phyloP scores from a whole-genome alignment of 2,888 invertebrate genomes.

The Aspidiotus rigidus region DNA sequence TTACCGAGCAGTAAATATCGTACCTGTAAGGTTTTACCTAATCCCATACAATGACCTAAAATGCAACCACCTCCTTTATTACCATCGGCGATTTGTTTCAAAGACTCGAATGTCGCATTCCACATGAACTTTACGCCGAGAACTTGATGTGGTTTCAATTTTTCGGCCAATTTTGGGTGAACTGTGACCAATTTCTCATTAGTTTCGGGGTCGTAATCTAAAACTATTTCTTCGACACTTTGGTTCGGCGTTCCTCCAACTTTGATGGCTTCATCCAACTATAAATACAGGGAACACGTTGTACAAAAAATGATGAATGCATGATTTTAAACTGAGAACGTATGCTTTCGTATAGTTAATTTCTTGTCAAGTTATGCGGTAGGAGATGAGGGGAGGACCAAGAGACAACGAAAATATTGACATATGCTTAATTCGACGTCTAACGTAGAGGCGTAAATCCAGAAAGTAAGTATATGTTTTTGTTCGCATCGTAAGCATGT shows the following conservation, averaged over 20 bases:
- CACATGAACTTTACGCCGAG: constrained; percentile 80
- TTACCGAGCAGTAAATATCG: constrained; percentile 27
- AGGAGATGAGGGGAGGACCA: too few relatives aligned
- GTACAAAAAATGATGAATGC: not conserved
- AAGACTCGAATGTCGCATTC: constrained; percentile 72
- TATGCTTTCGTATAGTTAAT: too few relatives aligned
- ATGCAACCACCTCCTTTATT: constrained; percentile 68
- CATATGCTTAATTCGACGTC: too few relatives aligned
- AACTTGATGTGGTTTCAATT: constrained; percentile 82
- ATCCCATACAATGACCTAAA: constrained; percentile 92
- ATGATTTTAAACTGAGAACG: constrained; percentile 35
- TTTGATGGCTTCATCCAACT: constrained; percentile 36
- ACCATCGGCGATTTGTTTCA: constrained; percentile 55
- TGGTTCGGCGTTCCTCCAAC: constrained; percentile 25
- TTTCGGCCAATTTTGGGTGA: constrained; percentile 60
- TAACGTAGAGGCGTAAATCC: too few relatives aligned
- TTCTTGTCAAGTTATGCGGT: too few relatives aligned
- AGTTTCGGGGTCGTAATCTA: constrained; percentile 76
- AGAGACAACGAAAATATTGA: too few relatives aligned
- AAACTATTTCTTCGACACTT: constrained; percentile 53
- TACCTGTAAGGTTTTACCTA: constrained; percentile 85
- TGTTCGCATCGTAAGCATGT: too few relatives aligned
- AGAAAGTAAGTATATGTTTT: too few relatives aligned
- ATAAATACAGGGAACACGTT: constrained; percentile 23
- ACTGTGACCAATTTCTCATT: constrained; percentile 73